Evolutionary conservation across 2,888 invertebrate genomes (phyloP).

Genomic region (Trilocha varians): DNA sequence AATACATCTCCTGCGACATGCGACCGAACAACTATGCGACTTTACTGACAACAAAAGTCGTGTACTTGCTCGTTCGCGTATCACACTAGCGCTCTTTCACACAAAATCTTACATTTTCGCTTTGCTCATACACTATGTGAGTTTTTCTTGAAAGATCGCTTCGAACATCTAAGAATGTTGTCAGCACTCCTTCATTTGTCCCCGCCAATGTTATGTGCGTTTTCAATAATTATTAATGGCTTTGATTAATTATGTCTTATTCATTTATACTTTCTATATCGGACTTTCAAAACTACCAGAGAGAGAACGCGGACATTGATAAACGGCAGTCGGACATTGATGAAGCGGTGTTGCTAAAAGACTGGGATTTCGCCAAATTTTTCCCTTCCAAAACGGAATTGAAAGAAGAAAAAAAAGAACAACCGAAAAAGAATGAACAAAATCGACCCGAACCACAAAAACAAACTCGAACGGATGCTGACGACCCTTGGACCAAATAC

Average conservation of each 20-base stretch:
- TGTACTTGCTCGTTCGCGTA: too few relatives aligned
- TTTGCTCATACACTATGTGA: neutral
- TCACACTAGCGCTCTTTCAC: neutral
- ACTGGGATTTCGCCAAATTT: slow-evolving; percentile 91
- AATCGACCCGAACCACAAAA: slow-evolving; percentile 55
- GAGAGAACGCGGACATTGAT: slow-evolving; percentile 50
- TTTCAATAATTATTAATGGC: slow-evolving; percentile 13
- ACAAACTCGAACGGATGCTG: slow-evolving; percentile 61
- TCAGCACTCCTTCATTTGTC: slow-evolving; percentile 16
- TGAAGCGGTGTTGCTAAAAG: slow-evolving; percentile 85
- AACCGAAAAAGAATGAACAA: slow-evolving; percentile 54
- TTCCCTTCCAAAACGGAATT: slow-evolving; percentile 74
- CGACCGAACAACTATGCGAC: too few relatives aligned
- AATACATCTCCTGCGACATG: slow-evolving; percentile 62
- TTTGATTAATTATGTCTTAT: slow-evolving; percentile 33
- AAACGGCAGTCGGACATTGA: slow-evolving; percentile 76
- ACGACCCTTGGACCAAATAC: slow-evolving; percentile 60
- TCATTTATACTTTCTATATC: slow-evolving; percentile 62
- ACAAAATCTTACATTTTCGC: neutral
- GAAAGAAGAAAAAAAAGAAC: slow-evolving; percentile 45
- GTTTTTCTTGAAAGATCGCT: neutral
- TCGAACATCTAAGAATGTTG: neutral
- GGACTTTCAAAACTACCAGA: slow-evolving; percentile 57
- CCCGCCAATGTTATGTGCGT: slow-evolving; percentile 71
- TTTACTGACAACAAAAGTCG: too few relatives aligned